Evolutionary conservation across 2,113 vertebrate species (phyloP).

Genomic region (Mustelus asterias): DNA sequence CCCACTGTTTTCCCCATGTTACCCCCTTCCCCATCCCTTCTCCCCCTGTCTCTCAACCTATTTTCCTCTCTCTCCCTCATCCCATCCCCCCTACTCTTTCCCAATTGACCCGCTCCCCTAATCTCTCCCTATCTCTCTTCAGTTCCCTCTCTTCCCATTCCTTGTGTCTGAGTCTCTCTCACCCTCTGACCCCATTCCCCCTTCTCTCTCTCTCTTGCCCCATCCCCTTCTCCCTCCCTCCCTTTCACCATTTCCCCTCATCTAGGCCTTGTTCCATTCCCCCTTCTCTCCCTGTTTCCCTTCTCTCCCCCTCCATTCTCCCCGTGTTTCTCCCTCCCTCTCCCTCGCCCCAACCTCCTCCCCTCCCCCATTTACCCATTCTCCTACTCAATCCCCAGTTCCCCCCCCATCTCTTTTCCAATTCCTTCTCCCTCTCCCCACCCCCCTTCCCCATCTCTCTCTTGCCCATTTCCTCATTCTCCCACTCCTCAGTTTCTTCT

Average conservation of each 20-base stretch:
- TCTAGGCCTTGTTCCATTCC: too few relatives aligned
- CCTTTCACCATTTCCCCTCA: background rate
- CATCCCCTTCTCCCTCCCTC: too few relatives aligned
- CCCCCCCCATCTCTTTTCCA: background rate
- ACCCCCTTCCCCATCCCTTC: background rate
- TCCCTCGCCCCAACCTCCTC: slow-evolving; percentile 25
- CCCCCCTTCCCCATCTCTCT: too few relatives aligned
- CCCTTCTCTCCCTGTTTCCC: too few relatives aligned
- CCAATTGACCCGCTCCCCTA: background rate
- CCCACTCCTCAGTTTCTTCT: slow-evolving; percentile 12
- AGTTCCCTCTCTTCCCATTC: background rate
- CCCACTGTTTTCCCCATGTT: too few relatives aligned
- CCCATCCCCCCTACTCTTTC: background rate
- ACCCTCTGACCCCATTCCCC: too few relatives aligned
- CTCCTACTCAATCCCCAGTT: background rate
- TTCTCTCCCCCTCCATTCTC: too few relatives aligned
- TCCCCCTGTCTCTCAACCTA: too few relatives aligned
- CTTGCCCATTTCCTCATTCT: background rate
- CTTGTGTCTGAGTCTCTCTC: too few relatives aligned
- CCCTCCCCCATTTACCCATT: background rate
- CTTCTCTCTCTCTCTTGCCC: slow-evolving; percentile 31
- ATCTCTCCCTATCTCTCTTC: background rate
- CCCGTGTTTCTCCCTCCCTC: background rate
- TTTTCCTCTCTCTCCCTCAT: slow-evolving; percentile 39
- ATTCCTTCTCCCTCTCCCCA: too few relatives aligned